These are phyloP conservation scores for Acleris laterana DNA, from an alignment of 2,888 invertebrate species.

Conservation along the genomic window DNA sequence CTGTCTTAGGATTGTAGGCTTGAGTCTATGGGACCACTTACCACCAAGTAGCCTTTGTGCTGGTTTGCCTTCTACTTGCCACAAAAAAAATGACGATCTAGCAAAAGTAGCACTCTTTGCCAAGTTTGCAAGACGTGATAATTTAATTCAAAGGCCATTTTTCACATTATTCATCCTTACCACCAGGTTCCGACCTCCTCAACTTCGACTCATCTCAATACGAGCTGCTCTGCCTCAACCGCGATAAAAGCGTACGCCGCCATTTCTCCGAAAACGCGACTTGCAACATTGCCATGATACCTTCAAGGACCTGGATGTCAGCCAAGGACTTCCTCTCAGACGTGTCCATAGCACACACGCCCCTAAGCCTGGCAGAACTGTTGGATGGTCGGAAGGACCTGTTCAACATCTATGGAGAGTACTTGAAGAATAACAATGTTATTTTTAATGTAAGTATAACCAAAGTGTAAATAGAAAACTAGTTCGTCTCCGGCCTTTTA, in stretches of 20 bases:
- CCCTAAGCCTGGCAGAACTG: conserved; percentile 83
- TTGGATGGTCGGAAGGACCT: conserved; percentile 84
- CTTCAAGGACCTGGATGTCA: conserved; percentile 82
- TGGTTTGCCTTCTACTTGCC: too few relatives aligned
- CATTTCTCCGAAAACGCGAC: conserved; percentile 77
- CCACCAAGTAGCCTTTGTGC: too few relatives aligned
- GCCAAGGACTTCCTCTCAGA: conserved; percentile 77
- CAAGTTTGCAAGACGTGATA: too few relatives aligned
- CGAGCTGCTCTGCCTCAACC: conserved; percentile 86
- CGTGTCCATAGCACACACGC: conserved; percentile 87
- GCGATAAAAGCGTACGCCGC: conserved; percentile 79
- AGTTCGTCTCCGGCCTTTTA: too few relatives aligned
- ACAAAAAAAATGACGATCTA: too few relatives aligned
- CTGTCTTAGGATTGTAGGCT: too few relatives aligned
- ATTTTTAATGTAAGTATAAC: conserved; percentile 73
- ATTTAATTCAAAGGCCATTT: not conserved
- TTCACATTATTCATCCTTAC: conserved; percentile 5
- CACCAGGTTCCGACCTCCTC: conserved; percentile 84
- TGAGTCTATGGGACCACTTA: too few relatives aligned
- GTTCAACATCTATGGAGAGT: conserved; percentile 87
- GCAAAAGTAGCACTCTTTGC: too few relatives aligned
- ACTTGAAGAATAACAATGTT: conserved; percentile 77
- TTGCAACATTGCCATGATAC: conserved; percentile 86
- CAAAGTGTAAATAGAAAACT: too few relatives aligned
- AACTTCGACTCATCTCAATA: conserved; percentile 81